Evolutionary conservation across 1,140 invertebrate genomes (phyloP), one percentile per base, ranked within the genome.

Genomic region (Procambarus virginalis): DNA sequence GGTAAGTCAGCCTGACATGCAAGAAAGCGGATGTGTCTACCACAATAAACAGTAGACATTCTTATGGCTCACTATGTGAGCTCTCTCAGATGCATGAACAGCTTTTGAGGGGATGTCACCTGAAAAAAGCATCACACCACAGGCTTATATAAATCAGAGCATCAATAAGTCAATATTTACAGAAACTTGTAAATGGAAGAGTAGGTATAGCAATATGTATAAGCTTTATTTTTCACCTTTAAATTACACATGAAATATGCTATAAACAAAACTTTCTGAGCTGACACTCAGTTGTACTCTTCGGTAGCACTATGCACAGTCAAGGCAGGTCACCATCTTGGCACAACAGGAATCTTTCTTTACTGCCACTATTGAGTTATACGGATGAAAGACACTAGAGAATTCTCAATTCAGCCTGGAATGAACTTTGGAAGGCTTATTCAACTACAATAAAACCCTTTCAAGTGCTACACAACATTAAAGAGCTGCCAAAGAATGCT

Each of bases 91-190:
- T 84, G 83, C 22, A 68, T 75, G 9, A 84, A 51, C 46, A 84
- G 68, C 68, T 48, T 84, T 68, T 75, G 68, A 48, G 68, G 20
- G 70, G 70, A 34, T 45, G 68, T 20, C 64, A 51, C 70, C 83
- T 84, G 83, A 70, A 84, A 84, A 22, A 22, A 84, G 70, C 70
- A 84, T 75, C 60, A 75, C 64, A 79, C 77, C 51, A 79, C 46
- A 49, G 5, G 46, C 4, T 34, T 20, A 58, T 12, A 55, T 55
- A 46, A 22, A 80, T 55, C 20, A 80, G 12, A 55, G 22, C 22
- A 73, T 73, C 22, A 70, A 10, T 3, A 3, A 73, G 34, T 9
- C 8, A 73, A 34, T 34, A 73, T 73, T 73, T 73, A 73, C 68
- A 73, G 5, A 9, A 6, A 34, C 10, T 73, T 5, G 6, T 73